Evolutionary conservation across 2,797 vertebrate genomes (phyloP), one percentile per base, ranked within the genome.

Genomic region (Rousettus madagascariensis): DNA sequence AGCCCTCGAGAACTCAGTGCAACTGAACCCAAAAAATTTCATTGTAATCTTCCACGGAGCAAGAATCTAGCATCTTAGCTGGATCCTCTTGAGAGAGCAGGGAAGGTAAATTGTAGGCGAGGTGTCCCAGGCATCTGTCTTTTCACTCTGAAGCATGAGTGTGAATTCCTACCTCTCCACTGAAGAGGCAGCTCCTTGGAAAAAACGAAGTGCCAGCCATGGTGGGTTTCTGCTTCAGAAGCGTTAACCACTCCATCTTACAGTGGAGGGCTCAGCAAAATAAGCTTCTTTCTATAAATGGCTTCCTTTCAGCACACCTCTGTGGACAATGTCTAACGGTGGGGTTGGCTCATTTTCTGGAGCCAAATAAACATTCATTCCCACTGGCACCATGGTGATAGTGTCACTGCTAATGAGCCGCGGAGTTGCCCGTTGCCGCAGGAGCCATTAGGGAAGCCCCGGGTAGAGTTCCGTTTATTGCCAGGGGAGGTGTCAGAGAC

Each of bases 331-430:
- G 84, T 89, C 86, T 92, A 61, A 69, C 66, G 68, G 63, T 77
- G 57, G 36, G 43, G 66, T 66, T 15, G 69, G 75, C 79, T 97
- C 61, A 87, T 96, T 96, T 91, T 93, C 95, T 94, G 55, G 74
- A 96, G 91, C 83, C 80, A 80, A 92, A 71, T 84, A 92, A 88
- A 68, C 65, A 75, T 94, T 92, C 26, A 61, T 91, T 91, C 83
- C 87, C 65, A 57, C 59, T 68, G 36, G 91, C 61, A 72, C 61
- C 49, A 41, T 1, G 24, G 91, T 83, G 65, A 36, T 36, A 43
- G 93, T 38, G 26, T 55, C 68, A 36, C 71, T 5, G 17, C 65
- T 90, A 90, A 89, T 63, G 83, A 96, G 84, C 28, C 6, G 66
- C 69, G 7, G 22, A 0, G 4, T 15, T 75, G 88, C 82, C 86